Conservation (phyloP, 2,888 invertebrate species). For the Ypsolopha scabrella region DNA sequence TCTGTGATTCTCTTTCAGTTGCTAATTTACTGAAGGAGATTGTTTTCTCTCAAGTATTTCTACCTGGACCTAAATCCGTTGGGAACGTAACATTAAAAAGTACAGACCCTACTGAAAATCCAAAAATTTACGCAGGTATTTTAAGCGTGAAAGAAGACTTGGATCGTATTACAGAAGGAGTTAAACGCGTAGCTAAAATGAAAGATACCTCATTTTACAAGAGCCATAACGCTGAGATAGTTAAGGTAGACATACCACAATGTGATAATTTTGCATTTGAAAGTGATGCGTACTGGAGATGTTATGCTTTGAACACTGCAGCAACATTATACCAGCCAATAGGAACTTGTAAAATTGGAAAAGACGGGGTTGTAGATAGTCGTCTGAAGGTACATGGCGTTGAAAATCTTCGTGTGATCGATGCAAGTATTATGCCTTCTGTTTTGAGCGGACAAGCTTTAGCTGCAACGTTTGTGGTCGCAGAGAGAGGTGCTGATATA, state of each 20-base stretch:
- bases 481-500: conserved; percentile 81
- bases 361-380: conserved; percentile 72
- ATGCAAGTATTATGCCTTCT: conserved; percentile 84
- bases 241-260: conserved; percentile 22
- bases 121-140: conserved; percentile 69
- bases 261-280: conserved; percentile 25
- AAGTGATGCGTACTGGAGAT: conserved; percentile 53
- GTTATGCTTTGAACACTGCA: conserved; percentile 48
- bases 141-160: conserved; percentile 60
- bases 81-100: conserved; percentile 61
- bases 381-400: conserved; percentile 75
- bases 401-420: conserved; percentile 76
- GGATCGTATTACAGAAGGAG: conserved; percentile 32
- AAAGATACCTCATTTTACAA: conserved; percentile 34
- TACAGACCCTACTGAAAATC: conserved; percentile 58
- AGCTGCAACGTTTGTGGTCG: conserved; percentile 83
- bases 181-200: conserved; percentile 29
- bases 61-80: conserved; percentile 72
- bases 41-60: conserved; percentile 18
- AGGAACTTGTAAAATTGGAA: conserved; percentile 75
- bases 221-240: conserved; percentile 24
- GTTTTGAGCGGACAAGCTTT: conserved; percentile 83
- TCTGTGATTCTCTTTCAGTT: not conserved
- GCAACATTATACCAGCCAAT: conserved; percentile 71
- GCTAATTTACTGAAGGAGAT: not conserved